Evolutionary conservation across 1,140 invertebrate genomes (phyloP).

Genomic region (Brachionus rotundiformis): DNA sequence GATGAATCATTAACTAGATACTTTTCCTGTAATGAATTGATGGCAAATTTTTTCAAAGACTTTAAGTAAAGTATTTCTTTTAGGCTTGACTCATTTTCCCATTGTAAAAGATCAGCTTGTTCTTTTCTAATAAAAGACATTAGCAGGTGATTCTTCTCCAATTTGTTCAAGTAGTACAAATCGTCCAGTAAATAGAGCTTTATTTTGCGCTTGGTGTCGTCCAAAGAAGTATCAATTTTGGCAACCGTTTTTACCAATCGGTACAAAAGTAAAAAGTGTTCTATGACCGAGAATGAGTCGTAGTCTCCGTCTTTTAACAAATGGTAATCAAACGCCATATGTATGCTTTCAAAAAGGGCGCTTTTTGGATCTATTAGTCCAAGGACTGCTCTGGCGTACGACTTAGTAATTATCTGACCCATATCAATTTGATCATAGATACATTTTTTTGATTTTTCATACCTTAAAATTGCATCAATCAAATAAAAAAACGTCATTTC

Average conservation of each 20-base stretch:
- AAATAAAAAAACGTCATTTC: not conserved
- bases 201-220: slow-evolving; percentile 1
- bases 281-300: not conserved
- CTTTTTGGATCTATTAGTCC: not conserved
- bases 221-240: not conserved
- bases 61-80: slow-evolving; percentile 51
- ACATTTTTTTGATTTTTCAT: slow-evolving; percentile 21
- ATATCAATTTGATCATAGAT: not conserved
- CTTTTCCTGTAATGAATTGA: slow-evolving; percentile 49
- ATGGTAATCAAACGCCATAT: slow-evolving; percentile 10
- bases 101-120: slow-evolving; percentile 49
- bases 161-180: slow-evolving; percentile 36
- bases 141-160: slow-evolving; percentile 17
- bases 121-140: slow-evolving; percentile 44
- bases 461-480: not conserved
- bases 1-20: not conserved
- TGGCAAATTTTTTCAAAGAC: slow-evolving; percentile 46
- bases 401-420: not conserved
- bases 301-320: slow-evolving; percentile 5
- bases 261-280: not conserved
- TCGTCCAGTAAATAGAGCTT: slow-evolving; percentile 32
- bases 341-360: not conserved
- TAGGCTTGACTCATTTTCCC: slow-evolving; percentile 14
- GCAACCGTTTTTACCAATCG: not conserved
- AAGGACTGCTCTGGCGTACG: not conserved